These are phyloP conservation scores for Diphyllodes magnificus DNA, from an alignment of 2,113 vertebrate species.

Conservation along the genomic window DNA sequence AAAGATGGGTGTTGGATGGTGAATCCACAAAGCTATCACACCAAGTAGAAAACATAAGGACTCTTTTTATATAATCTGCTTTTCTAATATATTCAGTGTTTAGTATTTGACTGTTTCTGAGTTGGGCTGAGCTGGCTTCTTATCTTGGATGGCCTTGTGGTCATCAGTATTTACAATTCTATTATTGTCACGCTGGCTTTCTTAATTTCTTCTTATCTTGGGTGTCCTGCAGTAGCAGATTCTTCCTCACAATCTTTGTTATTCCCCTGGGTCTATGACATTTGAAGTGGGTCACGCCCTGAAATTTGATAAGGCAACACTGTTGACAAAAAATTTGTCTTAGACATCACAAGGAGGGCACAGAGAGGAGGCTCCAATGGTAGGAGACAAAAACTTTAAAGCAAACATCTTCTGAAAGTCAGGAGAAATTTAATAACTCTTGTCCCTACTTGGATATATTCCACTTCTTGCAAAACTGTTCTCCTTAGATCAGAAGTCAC, in stretches of 20 bases:
- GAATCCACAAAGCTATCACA: neutral
- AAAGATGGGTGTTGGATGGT: neutral
- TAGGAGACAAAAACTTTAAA: neutral
- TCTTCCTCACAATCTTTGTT: neutral
- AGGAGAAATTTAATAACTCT: neutral
- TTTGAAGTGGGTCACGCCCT: neutral
- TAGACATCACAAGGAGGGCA: neutral
- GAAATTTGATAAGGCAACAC: neutral
- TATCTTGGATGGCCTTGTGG: neutral
- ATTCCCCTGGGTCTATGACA: neutral
- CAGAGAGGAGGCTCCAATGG: neutral
- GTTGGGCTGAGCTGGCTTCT: neutral
- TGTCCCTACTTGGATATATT: neutral
- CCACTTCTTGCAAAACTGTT: slow-evolving; percentile 2
- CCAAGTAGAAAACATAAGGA: neutral
- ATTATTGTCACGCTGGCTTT: neutral
- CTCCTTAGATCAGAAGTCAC: neutral
- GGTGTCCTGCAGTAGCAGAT: neutral
- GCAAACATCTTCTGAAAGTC: neutral
- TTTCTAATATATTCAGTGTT: neutral
- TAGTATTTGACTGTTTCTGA: neutral
- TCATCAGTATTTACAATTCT: neutral
- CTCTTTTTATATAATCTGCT: neutral
- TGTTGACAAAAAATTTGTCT: neutral
- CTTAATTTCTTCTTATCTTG: neutral